Evolutionary conservation across 2,113 vertebrate genomes (phyloP).

Genomic region (human (Homo sapiens)): DNA sequence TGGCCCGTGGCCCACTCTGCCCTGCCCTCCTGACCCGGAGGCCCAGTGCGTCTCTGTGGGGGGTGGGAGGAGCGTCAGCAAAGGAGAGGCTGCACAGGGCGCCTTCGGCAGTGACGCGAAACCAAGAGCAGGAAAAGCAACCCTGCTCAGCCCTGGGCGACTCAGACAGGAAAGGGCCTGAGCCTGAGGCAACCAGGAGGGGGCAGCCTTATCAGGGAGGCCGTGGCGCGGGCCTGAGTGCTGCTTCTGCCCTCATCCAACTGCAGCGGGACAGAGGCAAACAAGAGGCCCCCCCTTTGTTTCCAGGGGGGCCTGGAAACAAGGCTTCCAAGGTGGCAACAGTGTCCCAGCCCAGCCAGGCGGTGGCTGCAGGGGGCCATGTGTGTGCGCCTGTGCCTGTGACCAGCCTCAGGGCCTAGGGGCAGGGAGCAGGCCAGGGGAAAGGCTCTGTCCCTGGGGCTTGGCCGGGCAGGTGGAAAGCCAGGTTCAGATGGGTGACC

Average conservation of each 20-base stretch:
- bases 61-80: neutral
- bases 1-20: neutral
- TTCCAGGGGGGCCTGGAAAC: no score
- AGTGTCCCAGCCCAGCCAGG: neutral
- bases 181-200: no score
- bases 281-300: no score
- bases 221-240: accelerated
- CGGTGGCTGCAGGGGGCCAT: neutral
- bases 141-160: accelerated
- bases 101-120: neutral
- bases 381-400: accelerated
- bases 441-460: neutral
- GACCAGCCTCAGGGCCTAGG: accelerated
- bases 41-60: neutral
- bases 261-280: no score
- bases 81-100: neutral
- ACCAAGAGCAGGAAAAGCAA: no score
- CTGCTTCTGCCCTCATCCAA: no score
- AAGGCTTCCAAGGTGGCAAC: neutral
- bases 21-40: neutral
- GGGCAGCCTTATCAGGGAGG: no score
- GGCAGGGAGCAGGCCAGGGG: no score
- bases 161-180: no score
- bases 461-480: neutral
- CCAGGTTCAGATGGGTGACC: neutral